Base-by-base conservation (phyloP, 1,140 invertebrate species). In the Sesamia nonagrioides region DNA sequence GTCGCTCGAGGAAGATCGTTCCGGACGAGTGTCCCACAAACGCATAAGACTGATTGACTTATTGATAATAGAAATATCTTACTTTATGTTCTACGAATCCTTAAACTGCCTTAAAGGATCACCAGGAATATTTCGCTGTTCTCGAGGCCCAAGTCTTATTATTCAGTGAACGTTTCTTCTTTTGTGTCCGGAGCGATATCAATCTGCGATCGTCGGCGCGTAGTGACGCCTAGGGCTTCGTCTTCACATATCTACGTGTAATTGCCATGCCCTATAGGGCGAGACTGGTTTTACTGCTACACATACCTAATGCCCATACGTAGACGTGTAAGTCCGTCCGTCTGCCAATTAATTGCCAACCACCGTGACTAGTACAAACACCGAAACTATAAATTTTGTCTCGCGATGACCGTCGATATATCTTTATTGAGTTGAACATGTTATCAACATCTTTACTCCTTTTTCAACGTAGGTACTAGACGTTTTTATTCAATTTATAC, bases 331-430 rank as follows among this genome's bases (percentile, higher is more conserved):
- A 82, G 74, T 78, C 71, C 74, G 76, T 85, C 83, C 83, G 78
- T 85, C 84, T 83, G 86, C 82, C 89, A 89, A 89, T 91, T 91
- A 91, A 89, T 89, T 85, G 85, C 69, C 71, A 79, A 74, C 82
- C 78, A 73, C 86, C 73, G 61, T 79, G 77, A 83, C 81, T 76
- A 81, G 75, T 52, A 73, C 50, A 48, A 81, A 79, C 79, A 77
- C 80, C 79, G 69, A 84, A 88, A 88, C 86, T 82, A 85, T 88
- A 84, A 84, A 86, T 86, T 86, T 81, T 71, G 33, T 68, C 69
- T 74, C 77, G 60, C 82, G 79, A 82, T 77, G 73, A 82, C 52
- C 45, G 18, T 68, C 58, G 66, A 82, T 84, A 81, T 77, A 82
- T 85, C 84, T 82, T 45, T 72, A 69, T 21, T 50, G 48, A 15